Base-by-base conservation (phyloP, 64 coral and sea anemone species). In the Montipora capricornis region DNA sequence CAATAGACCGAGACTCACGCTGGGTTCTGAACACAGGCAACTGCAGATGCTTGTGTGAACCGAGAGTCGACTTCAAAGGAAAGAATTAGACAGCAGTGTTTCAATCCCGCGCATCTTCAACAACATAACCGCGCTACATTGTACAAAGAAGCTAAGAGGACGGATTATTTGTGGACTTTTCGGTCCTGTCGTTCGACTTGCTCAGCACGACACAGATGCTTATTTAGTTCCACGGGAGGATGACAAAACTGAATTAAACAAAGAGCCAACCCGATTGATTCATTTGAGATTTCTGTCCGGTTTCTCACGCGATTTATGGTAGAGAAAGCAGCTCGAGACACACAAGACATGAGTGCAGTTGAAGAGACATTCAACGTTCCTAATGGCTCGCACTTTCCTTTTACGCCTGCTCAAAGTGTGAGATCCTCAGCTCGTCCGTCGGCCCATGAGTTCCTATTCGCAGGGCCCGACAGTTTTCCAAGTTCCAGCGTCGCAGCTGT, bases 41-140 rank as follows among this genome's bases (percentile, higher is more conserved):
- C 90, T 97, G 94, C 93, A 94, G 80, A 91, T 94, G 96, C 93
- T 94, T 93, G 90, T 93, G 47, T 92, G 96, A 92, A 97, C 89
- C 87, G 87, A 79, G 89, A 97, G 93, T 82, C 83, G 90, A 80
- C 90, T 81, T 97, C 58, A 44, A 93, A 88, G 76, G 81, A 77
- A 50, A 59, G 24, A 74, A 89, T 17, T 77, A 51, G 58, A 89
- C 74, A 89, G 73, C 73, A 77, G 44, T 24, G 50, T 89, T 79
- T 47, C 37, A 19, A 89, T 45, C 73, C 87, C 47, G 87, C 73
- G 76, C 73, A 76, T 64, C 44, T 59, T 89, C 22, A 44, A 77
- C 87, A 77, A 89, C 11, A 45, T 78, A 67, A 76, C 76, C 73
- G 73, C 87, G 76, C n/a, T 78, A 19, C 74, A 22, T 58, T 86